A percentile compares a stretch with the other conserved stretches of the same genome.
phyloP scores from a whole-genome alignment of 2,797 vertebrate genomes.

The Diglossa cyanea region DNA sequence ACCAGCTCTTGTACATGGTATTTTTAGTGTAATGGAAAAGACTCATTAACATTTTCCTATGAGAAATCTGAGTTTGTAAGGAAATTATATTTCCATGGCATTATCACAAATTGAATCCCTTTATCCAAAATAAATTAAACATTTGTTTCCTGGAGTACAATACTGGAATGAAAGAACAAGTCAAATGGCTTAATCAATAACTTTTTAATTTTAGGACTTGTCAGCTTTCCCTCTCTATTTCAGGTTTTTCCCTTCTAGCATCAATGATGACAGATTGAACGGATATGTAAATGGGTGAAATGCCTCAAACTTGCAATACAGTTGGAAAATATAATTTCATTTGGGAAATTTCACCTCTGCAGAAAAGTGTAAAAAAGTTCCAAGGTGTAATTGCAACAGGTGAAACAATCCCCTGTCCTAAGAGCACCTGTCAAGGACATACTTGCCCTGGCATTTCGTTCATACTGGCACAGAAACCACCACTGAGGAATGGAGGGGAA shows the following conservation, averaged over 20 bases:
- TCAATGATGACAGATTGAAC: conserved; percentile 35
- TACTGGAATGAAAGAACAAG: conserved; percentile 44
- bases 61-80: conserved; percentile 41
- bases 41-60: conserved; percentile 58
- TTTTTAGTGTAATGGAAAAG: conserved; percentile 49
- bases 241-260: neutral
- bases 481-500: neutral
- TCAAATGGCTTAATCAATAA: conserved; percentile 60
- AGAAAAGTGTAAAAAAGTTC: conserved; percentile 10
- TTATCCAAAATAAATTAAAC: conserved; percentile 64
- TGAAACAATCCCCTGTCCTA: neutral
- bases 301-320: neutral
- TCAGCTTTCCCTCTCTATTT: conserved; percentile 27
- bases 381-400: neutral
- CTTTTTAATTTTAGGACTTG: conserved; percentile 63
- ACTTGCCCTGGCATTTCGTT: neutral
- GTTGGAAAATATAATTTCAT: conserved; percentile 25
- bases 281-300: conserved; percentile 20
- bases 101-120: conserved; percentile 58
- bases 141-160: conserved; percentile 58
- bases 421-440: neutral
- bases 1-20: neutral
- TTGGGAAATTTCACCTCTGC: conserved; percentile 25
- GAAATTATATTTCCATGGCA: conserved; percentile 46
- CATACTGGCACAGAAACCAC: neutral